A percentile compares a stretch with the other conserved stretches of the same genome.
phyloP scores from a whole-genome alignment of 2,797 vertebrate genomes.

The Lophura swinhoii region DNA sequence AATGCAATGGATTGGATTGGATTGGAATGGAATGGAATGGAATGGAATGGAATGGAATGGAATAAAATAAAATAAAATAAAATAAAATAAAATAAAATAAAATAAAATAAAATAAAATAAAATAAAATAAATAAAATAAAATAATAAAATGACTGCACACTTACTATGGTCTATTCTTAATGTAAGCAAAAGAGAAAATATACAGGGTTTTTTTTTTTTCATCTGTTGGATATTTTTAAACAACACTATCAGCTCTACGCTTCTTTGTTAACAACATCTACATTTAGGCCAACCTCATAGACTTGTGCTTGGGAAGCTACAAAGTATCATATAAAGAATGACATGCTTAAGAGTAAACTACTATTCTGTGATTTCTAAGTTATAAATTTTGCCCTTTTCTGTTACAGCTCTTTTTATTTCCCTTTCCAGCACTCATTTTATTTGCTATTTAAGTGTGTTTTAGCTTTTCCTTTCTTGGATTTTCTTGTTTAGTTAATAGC shows the following conservation, averaged over 20 bases:
- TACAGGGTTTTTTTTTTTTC: neutral
- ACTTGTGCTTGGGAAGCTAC: neutral
- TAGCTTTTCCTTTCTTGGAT: neutral
- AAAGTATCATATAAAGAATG: neutral
- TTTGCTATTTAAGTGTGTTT: neutral
- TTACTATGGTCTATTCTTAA: neutral
- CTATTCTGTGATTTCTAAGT: neutral
- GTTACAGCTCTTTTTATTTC: neutral
- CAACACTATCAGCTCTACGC: neutral
- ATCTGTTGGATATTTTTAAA: neutral
- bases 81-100: no score
- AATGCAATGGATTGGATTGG: neutral
- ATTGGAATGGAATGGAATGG: no score
- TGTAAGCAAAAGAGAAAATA: neutral
- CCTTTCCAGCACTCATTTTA: neutral
- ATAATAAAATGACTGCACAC: neutral
- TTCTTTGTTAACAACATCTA: neutral
- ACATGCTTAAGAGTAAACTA: neutral
- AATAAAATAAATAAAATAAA: neutral
- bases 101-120: no score
- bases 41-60: no score
- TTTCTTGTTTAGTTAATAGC: neutral
- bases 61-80: no score
- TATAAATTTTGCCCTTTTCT: neutral
- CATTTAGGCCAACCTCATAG: neutral